Percentiles rank a stretch among this genome's conserved stretches.
phyloP scores from a whole-genome alignment of 2,113 vertebrate species.

The Scomber scombrus region DNA sequence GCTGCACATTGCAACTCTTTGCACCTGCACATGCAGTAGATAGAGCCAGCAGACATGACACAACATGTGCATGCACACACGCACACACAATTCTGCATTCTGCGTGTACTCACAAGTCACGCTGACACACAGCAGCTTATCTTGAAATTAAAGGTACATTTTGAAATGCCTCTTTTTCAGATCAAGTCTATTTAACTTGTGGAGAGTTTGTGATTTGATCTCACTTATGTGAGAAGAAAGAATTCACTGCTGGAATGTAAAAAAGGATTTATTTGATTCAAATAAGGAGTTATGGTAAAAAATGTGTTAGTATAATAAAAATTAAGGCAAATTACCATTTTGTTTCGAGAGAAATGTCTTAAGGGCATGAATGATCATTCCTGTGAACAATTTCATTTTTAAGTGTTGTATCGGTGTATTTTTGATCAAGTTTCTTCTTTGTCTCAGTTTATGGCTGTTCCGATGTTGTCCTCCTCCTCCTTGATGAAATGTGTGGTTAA shows the following conservation, averaged over 20 bases:
- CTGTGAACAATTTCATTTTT: slow-evolving; percentile 64
- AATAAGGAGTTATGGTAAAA: slow-evolving; percentile 29
- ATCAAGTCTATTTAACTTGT: slow-evolving; percentile 1
- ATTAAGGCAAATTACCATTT: not conserved
- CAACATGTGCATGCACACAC: slow-evolving; percentile 4
- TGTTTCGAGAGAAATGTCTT: slow-evolving; percentile 47
- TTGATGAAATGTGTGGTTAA: slow-evolving; percentile 64
- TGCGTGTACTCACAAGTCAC: slow-evolving; percentile 5
- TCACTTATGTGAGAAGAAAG: slow-evolving; percentile 6
- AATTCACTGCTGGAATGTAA: slow-evolving; percentile 49
- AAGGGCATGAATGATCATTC: slow-evolving; percentile 64
- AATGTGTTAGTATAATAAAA: too few species aligned
- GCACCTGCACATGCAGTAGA: not conserved
- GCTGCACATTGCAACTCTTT: not conserved
- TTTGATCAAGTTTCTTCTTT: slow-evolving; percentile 65
- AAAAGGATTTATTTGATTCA: slow-evolving; percentile 12
- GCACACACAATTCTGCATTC: not conserved
- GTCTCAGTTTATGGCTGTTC: slow-evolving; percentile 69
- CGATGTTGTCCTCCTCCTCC: slow-evolving; percentile 65
- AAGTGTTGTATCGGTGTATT: slow-evolving; percentile 74
- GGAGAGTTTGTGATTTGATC: slow-evolving; percentile 14
- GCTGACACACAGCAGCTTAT: not conserved
- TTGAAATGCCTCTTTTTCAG: slow-evolving; percentile 3
- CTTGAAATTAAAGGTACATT: slow-evolving; percentile 3
- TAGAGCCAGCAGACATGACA: slow-evolving; percentile 17